Evolutionary conservation across 1,140 invertebrate genomes (phyloP).

Genomic region (Melitaea cinxia): DNA sequence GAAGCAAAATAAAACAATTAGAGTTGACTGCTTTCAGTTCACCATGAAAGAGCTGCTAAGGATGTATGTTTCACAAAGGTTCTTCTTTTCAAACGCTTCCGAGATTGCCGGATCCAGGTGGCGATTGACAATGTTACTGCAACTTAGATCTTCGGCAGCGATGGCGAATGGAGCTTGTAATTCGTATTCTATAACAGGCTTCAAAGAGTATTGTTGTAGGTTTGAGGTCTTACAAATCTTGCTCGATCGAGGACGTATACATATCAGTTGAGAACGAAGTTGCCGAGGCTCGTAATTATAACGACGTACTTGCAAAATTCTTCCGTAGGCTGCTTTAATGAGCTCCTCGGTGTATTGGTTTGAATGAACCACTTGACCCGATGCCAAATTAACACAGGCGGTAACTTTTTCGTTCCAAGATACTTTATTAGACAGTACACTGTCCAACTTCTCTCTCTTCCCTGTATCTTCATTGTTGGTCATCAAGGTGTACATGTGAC

Average conservation of each 20-base stretch:
- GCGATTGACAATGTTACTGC: constrained; percentile 47
- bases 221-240: too few species aligned
- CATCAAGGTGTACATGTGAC: constrained; percentile 45
- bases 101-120: constrained; percentile 44
- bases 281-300: too few species aligned
- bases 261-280: background rate
- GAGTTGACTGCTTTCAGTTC: too few species aligned
- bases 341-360: too few species aligned
- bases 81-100: constrained; percentile 40
- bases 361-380: too few species aligned
- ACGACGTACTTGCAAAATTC: too few species aligned
- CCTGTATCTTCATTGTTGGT: background rate
- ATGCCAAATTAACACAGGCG: constrained; percentile 29
- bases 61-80: constrained; percentile 31
- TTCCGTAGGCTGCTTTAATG: too few species aligned
- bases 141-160: constrained; percentile 39
- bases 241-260: too few species aligned
- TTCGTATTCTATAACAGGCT: constrained; percentile 39
- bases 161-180: constrained; percentile 33
- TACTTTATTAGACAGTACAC: constrained; percentile 4
- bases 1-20: background rate
- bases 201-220: constrained; percentile 35
- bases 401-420: constrained; percentile 46
- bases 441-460: constrained; percentile 16
- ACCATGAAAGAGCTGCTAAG: background rate